Percentiles rank a stretch among this genome's conserved stretches.
phyloP scores from a whole-genome alignment of 2,797 vertebrate species.

The Rhinella marina region DNA sequence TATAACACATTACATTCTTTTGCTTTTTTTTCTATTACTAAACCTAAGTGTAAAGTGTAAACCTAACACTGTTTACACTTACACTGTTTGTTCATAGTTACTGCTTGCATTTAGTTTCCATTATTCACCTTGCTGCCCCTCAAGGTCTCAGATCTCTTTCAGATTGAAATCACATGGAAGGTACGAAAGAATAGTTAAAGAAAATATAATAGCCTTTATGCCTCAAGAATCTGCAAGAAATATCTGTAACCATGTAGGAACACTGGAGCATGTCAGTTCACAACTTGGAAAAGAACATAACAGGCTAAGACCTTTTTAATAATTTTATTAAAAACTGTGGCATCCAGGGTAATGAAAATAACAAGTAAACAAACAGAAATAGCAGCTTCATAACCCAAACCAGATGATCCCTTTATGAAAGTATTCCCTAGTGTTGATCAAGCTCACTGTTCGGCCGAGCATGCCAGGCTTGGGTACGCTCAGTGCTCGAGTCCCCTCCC shows the following conservation, averaged over 20 bases:
- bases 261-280: constrained; percentile 2
- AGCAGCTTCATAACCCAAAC: constrained; percentile 1
- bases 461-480: no score
- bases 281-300: not conserved
- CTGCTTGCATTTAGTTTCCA: constrained; percentile 8
- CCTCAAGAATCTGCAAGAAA: constrained; percentile 7
- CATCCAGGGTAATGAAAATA: constrained; percentile 9
- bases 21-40: not conserved
- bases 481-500: no score
- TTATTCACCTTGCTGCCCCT: not conserved
- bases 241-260: constrained; percentile 14
- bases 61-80: not conserved
- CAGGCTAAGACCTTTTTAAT: constrained; percentile 24
- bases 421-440: no score
- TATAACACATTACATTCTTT: not conserved
- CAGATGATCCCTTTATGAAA: not conserved
- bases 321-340: constrained; percentile 6
- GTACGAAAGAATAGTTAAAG: constrained; percentile 16
- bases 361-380: not conserved
- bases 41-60: no score
- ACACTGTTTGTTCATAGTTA: not conserved
- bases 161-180: not conserved
- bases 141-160: constrained; percentile 8
- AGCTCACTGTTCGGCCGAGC: no score
- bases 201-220: constrained; percentile 27